phyloP scores from a whole-genome alignment of 2,888 invertebrate species.

The Artemia sinica region DNA sequence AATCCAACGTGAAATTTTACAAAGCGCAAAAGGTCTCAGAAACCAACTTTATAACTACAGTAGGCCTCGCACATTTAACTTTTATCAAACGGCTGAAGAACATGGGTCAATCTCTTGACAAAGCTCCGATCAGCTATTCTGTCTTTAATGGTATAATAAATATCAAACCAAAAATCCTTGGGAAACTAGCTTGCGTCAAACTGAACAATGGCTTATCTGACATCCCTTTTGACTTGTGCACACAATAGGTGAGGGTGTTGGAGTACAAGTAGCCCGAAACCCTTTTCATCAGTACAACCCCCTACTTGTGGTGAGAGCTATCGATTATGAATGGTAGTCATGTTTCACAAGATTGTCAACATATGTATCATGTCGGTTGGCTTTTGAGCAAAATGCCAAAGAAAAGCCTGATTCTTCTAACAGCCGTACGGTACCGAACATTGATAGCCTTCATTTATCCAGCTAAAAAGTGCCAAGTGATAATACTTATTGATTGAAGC shows the following conservation, averaged over 20 bases:
- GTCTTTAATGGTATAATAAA: conserved; percentile 5
- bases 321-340: conserved; percentile 11
- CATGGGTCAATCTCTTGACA: conserved; percentile 6
- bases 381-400: conserved; percentile 7
- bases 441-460: too few relatives aligned
- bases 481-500: too few relatives aligned
- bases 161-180: background rate
- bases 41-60: too few relatives aligned
- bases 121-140: background rate
- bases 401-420: conserved; percentile 5
- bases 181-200: conserved; percentile 14
- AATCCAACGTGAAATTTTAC: too few relatives aligned
- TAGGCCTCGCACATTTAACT: too few relatives aligned
- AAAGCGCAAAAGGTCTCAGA: too few relatives aligned
- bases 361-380: conserved; percentile 12
- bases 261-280: conserved; percentile 12
- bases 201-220: conserved; percentile 10
- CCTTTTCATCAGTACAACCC: conserved; percentile 12
- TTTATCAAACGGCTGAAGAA: too few relatives aligned
- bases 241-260: conserved; percentile 11
- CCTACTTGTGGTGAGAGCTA: conserved; percentile 3
- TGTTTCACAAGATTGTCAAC: conserved; percentile 12
- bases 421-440: background rate
- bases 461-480: too few relatives aligned
- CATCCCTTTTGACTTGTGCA: conserved; percentile 14